Evolutionary conservation across 2,888 invertebrate species (phyloP), one percentile per base, ranked within the genome.

Genomic region (Aplocera efformata): DNA sequence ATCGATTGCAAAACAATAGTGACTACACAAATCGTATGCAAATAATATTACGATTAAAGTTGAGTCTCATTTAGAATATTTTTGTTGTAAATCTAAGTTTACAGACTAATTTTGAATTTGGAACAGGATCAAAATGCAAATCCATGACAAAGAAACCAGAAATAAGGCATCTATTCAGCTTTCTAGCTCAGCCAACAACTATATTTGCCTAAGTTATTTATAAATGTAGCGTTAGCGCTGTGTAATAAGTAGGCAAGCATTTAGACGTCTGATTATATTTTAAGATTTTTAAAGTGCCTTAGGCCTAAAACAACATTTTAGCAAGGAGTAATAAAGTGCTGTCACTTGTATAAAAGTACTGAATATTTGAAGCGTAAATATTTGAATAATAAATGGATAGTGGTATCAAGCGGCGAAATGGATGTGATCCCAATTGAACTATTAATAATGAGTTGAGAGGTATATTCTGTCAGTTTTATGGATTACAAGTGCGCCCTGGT

Each of bases 301-400:
- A n/a, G n/a, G n/a, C n/a, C n/a, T n/a, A n/a, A n/a, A n/a, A n/a
- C n/a, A n/a, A n/a, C n/a, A n/a, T n/a, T n/a, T n/a, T n/a, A n/a
- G n/a, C n/a, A n/a, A n/a, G n/a, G n/a, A n/a, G n/a, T n/a, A n/a
- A n/a, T n/a, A n/a, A n/a, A n/a, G n/a, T n/a, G n/a, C n/a, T n/a
- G n/a, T 23, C 33, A 43, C 25, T 32, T 43, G 38, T 31, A 31
- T 42, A 33, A 32, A 32, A 33, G 21, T 23, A 32, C 4, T 31
- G 17, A 42, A 24, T 38, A 34, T 29, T 34, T 31, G 17, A 36
- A 36, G 26, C 35, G 27, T 43, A 34, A 37, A 50, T 27, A 37
- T 20, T 35, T 36, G 34, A 42, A 32, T 10, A 41, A 38, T 37
- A 23, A 37, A 44, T 30, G 21, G 38, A 35, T 33, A 22, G 10